Percentiles rank a stretch among this genome's conserved stretches.
Conservation (phyloP, 2,113 vertebrate genomes). For the Dasyprocta punctata region DNA sequence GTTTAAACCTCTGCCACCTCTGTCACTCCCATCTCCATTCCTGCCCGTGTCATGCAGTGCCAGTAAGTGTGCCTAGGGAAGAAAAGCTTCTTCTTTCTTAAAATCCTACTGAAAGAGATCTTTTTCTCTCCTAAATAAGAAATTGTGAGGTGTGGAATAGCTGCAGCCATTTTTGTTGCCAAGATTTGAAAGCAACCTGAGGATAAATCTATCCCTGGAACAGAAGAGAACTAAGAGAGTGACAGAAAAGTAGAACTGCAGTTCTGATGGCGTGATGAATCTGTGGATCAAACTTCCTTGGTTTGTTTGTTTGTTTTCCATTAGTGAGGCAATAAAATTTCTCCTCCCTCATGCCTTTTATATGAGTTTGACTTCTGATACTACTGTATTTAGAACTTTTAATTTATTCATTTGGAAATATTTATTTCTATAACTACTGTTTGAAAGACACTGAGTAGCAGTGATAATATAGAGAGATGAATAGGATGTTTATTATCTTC, state of each 20-base stretch:
- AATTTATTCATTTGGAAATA: slow-evolving; percentile 30
- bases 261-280: background rate
- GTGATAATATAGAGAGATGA: background rate
- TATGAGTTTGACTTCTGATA: background rate
- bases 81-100: background rate
- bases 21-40: background rate
- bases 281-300: background rate
- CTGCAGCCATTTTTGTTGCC: background rate
- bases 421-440: background rate
- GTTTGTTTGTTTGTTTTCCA: background rate
- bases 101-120: background rate
- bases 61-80: background rate
- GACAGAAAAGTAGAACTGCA: background rate
- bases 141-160: background rate
- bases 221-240: background rate
- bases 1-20: background rate
- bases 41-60: background rate
- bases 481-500: background rate
- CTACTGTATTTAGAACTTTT: background rate
- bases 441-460: background rate
- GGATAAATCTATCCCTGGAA: background rate
- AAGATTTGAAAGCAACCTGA: background rate
- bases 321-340: background rate
- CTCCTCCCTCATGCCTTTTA: background rate
- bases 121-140: background rate